A percentile compares a stretch with the other conserved stretches of the same genome.
phyloP scores from a whole-genome alignment of 2,113 vertebrate genomes.

The Thermophis baileyi region DNA sequence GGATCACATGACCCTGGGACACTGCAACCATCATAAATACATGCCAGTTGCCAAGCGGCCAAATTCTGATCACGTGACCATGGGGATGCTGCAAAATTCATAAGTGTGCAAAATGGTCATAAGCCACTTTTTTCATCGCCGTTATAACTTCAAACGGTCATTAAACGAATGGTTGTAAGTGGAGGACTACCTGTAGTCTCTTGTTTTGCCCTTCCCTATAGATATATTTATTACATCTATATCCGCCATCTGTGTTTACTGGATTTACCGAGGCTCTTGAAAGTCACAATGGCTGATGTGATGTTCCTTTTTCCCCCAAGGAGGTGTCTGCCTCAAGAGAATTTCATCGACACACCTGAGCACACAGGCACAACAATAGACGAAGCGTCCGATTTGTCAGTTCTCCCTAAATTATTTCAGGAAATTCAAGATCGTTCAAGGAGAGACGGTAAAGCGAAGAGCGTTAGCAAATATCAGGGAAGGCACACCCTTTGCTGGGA shows the following conservation, averaged over 20 bases:
- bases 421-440: background rate
- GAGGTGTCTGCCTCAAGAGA: background rate
- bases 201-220: background rate
- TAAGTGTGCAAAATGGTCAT: no score
- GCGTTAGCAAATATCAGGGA: no score
- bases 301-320: background rate
- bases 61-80: no score
- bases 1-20: no score
- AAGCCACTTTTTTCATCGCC: no score
- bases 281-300: background rate
- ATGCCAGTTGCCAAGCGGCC: no score
- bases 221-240: background rate
- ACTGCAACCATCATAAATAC: no score
- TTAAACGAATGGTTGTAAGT: no score
- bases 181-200: no score
- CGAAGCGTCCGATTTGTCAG: background rate
- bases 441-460: background rate
- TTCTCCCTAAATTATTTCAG: background rate
- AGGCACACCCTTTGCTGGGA: background rate
- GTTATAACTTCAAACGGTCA: no score
- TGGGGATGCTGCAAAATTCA: no score
- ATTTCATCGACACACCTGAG: background rate
- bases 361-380: background rate
- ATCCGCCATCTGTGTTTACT: background rate
- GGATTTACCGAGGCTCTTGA: background rate